Percentiles rank a stretch among this genome's conserved stretches.
These are phyloP conservation scores for Dreissena rostriformis DNA, from an alignment of 1,140 invertebrate genomes.

Conservation along the genomic window DNA sequence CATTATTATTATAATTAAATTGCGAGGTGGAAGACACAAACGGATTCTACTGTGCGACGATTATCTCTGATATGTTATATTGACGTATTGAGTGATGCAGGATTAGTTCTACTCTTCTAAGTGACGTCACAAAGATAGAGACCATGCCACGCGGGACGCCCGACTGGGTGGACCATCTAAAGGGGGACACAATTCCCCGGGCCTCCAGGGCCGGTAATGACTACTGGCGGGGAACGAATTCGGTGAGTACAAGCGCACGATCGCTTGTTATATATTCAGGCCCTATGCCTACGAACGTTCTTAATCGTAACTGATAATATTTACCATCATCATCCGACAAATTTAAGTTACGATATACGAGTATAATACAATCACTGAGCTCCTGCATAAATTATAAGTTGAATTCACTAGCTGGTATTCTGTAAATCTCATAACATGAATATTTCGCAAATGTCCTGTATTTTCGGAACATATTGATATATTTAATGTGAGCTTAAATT, in stretches of 20 bases:
- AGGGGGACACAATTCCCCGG: conserved; percentile 42
- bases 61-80: background rate
- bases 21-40: background rate
- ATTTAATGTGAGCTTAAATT: no score
- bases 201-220: conserved; percentile 12
- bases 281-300: no score
- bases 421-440: background rate
- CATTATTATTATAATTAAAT: background rate
- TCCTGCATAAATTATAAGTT: background rate
- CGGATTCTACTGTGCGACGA: background rate
- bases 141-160: conserved; percentile 42
- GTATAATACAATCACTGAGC: background rate
- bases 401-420: background rate
- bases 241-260: conserved; percentile 19
- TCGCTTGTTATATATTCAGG: background rate
- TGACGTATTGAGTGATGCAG: background rate
- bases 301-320: background rate
- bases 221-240: conserved; percentile 44
- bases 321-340: background rate
- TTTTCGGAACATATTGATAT: no score
- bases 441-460: no score
- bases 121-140: background rate
- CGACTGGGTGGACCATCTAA: conserved; percentile 50
- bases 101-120: background rate
- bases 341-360: background rate